Percentiles rank a stretch among this genome's conserved stretches.
phyloP scores from a whole-genome alignment of 1,140 invertebrate genomes.

The Trichoplusia ni region DNA sequence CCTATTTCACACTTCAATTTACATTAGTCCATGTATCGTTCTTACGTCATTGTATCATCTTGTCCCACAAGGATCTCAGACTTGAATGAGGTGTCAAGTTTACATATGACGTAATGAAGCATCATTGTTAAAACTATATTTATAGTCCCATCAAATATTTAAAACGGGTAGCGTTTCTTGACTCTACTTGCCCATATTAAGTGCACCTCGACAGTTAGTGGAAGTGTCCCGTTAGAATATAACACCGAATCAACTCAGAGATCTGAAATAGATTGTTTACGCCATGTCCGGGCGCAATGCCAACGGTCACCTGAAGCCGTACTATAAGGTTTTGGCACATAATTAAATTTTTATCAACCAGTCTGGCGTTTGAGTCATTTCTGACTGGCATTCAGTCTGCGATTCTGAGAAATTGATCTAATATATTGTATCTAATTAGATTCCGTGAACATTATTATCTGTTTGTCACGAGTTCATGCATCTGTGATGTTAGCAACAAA shows the following conservation, averaged over 20 bases:
- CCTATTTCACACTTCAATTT: background rate
- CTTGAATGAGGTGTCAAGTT: background rate
- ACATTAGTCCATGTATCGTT: background rate
- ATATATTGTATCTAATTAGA: background rate
- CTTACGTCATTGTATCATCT: conserved; percentile 12
- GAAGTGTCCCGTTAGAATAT: conserved; percentile 53
- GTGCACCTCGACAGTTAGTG: conserved; percentile 13
- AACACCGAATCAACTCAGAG: conserved; percentile 60
- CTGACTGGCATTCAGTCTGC: background rate
- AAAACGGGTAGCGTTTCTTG: background rate
- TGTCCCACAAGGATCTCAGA: background rate
- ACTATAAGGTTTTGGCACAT: conserved; percentile 69
- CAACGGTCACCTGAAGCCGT: conserved; percentile 67
- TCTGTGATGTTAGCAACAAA: background rate
- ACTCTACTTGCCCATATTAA: conserved; percentile 5
- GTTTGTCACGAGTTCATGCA: background rate
- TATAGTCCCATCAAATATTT: background rate
- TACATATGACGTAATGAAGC: background rate
- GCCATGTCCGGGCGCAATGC: conserved; percentile 63
- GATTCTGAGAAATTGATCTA: background rate
- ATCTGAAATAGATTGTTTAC: conserved; percentile 79
- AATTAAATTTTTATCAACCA: conserved; percentile 55
- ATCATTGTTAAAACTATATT: background rate
- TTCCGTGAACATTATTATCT: background rate
- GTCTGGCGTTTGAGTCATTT: conserved; percentile 31